Evolutionary conservation across 2,113 vertebrate genomes (phyloP).

Genomic region (Stomatorhinus ivindoensis): DNA sequence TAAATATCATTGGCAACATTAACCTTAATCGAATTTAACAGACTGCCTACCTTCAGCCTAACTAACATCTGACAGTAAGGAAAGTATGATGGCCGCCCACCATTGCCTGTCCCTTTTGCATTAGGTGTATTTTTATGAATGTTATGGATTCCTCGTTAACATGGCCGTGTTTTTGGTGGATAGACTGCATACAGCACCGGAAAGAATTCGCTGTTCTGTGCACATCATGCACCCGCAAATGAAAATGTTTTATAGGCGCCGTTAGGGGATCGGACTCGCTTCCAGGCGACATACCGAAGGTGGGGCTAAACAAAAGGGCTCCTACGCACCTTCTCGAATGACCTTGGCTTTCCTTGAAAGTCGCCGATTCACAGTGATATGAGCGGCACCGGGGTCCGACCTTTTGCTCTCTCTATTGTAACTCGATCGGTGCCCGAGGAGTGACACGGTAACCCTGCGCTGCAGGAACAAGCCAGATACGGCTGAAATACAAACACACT

Average conservation of each 20-base stretch:
- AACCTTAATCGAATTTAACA: neutral
- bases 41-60: neutral
- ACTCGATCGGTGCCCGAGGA: constrained; percentile 67
- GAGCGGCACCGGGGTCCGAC: constrained; percentile 59
- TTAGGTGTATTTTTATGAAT: neutral
- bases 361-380: constrained; percentile 30
- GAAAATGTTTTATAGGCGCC: neutral
- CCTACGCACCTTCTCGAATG: constrained; percentile 33
- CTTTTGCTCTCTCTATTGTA: constrained; percentile 67
- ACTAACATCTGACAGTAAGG: neutral
- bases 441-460: constrained; percentile 61
- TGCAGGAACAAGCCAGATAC: constrained; percentile 51
- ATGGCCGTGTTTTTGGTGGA: neutral
- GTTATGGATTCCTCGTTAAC: neutral
- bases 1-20: neutral
- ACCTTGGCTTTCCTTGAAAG: constrained; percentile 40
- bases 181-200: too few species aligned
- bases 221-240: neutral
- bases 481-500: constrained; percentile 60
- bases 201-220: neutral
- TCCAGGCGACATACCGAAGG: neutral
- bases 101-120: neutral
- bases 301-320: constrained; percentile 6
- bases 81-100: neutral
- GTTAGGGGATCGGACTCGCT: neutral